phyloP scores from a whole-genome alignment of 2,113 vertebrate genomes.

The Dicaeum eximium region DNA sequence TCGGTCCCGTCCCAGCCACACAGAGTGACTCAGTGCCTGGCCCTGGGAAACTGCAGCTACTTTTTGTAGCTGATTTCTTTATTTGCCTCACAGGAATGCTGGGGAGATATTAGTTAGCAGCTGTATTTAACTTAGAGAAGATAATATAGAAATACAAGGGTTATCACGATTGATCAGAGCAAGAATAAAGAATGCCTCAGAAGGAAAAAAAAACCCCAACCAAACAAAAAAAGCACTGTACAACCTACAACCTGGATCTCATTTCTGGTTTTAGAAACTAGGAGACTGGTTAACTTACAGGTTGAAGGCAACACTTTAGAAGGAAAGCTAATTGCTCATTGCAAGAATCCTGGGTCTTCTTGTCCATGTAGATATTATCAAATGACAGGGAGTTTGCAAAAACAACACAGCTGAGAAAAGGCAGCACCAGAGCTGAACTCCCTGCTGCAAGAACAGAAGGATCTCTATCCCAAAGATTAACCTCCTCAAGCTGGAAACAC shows the following conservation, averaged over 20 bases:
- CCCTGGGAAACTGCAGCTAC: background rate
- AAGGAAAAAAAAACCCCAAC: background rate
- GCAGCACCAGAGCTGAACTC: background rate
- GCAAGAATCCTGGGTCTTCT: background rate
- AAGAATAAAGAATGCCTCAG: background rate
- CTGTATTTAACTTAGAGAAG: background rate
- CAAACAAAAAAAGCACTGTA: background rate
- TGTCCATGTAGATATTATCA: background rate
- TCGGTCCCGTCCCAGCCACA: background rate
- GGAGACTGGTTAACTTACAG: background rate
- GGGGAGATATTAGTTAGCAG: background rate
- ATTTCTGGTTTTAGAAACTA: background rate
- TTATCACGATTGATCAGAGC: accelerated
- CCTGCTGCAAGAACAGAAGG: no score
- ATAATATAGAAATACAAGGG: background rate
- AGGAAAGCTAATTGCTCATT: background rate
- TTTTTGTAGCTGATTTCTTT: background rate
- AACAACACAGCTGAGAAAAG: background rate
- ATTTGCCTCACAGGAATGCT: background rate
- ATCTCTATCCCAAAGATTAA: background rate
- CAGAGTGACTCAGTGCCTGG: background rate
- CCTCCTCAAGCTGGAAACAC: background rate
- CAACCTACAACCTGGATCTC: background rate
- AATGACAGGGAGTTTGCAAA: background rate
- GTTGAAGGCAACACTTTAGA: background rate